Percentiles rank a stretch among this genome's conserved stretches.
phyloP scores from a whole-genome alignment of 2,888 invertebrate genomes.

The Chloroclysta siterata region DNA sequence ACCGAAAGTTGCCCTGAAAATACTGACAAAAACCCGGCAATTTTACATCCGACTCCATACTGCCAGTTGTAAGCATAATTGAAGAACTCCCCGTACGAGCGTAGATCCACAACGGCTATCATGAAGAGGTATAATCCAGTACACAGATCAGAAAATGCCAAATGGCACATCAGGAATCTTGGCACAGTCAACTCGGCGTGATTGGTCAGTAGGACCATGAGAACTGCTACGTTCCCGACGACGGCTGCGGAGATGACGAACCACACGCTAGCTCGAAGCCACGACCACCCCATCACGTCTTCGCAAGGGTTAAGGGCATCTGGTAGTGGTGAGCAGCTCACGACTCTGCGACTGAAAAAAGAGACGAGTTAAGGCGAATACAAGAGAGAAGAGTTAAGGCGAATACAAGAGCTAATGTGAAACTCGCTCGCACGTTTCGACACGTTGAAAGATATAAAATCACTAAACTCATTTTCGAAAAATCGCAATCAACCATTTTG shows the following conservation, averaged over 20 bases:
- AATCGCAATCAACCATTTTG: too few species aligned
- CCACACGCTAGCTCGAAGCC: conserved; percentile 93
- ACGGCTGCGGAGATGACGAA: conserved; percentile 92
- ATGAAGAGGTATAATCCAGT: conserved; percentile 94
- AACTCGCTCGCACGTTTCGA: too few species aligned
- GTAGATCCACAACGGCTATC: conserved; percentile 92
- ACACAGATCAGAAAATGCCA: conserved; percentile 95
- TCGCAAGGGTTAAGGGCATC: conserved; percentile 95
- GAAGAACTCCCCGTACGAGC: conserved; percentile 94
- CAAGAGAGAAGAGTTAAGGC: too few species aligned
- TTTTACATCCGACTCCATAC: conserved; percentile 91
- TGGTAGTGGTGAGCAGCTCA: conserved; percentile 89
- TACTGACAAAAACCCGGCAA: conserved; percentile 95
- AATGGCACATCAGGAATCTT: conserved; percentile 86
- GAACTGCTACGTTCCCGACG: conserved; percentile 92
- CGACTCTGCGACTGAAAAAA: conserved; percentile 64
- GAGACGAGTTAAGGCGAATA: neutral
- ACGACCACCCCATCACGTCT: conserved; percentile 93
- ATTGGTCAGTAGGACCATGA: conserved; percentile 89
- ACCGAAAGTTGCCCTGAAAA: conserved; percentile 95
- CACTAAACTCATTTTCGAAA: too few species aligned
- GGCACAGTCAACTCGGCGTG: conserved; percentile 75
- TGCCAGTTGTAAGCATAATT: conserved; percentile 97
- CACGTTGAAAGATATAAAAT: too few species aligned
- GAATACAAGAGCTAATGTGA: too few species aligned